Base-by-base conservation (phyloP, 2,113 vertebrate genomes). In the Onychorhynchus coronatus region DNA sequence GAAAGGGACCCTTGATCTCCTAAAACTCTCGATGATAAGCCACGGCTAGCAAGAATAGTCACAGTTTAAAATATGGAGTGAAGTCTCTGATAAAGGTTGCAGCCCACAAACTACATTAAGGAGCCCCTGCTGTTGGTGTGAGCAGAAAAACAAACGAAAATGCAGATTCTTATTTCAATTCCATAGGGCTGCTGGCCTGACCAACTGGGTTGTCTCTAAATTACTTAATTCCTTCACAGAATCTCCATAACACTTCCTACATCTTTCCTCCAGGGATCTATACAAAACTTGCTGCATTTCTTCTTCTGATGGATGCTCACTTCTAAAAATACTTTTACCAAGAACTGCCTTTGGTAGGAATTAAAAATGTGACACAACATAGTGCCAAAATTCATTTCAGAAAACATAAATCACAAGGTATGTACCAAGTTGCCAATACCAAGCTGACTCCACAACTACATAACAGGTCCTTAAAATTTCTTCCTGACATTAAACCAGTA, bases 321-420 rank as follows among this genome's bases (percentile, higher is more conserved):
- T 83, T 76, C 94, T 73, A 83, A 93, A 93, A 93, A 85, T 88
- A 90, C 28, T 85, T 88, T 30, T 73, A 92, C 37, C 58, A 88
- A 92, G 49, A 85, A 30, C 58, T 62, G 46, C 41, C 78, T 88
- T 91, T 22, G 31, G 71, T 73, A 76, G 88, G 75, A 85, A 93
- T 83, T 86, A 62, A 95, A 85, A 82, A 58, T 25, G 11, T 65
- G 75, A 85, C 66, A 88, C 37, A 53, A 33, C 2, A 7, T 23
- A 88, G 58, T 31, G 20, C 49, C n/a, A 88, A 52, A 83, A 86
- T 42, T 63, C 58, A 58, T 52, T 87, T 71, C 61, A 68, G 75
- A 62, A 90, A 90, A 85, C 46, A 66, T 31, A 52, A 68, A 85
- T 59, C 61, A 88, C 67, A 83, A 80, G 59, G 86, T 37, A 62